These are phyloP conservation scores for Ictalurus punctatus DNA, from an alignment of 2,113 vertebrate genomes.

Conservation along the genomic window DNA sequence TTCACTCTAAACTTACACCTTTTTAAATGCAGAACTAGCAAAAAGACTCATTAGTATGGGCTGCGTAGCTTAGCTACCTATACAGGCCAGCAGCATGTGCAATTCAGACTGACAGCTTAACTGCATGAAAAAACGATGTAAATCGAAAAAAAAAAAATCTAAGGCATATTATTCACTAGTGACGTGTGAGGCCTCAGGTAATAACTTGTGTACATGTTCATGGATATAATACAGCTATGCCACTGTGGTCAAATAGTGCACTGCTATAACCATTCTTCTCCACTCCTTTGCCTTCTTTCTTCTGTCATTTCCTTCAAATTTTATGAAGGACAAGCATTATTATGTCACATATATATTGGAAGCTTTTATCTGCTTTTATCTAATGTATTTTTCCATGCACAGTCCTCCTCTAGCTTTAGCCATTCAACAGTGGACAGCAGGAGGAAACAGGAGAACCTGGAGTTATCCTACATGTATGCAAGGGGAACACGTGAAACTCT, in stretches of 20 bases:
- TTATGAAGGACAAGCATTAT: background rate
- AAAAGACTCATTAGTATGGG: background rate
- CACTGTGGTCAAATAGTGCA: background rate
- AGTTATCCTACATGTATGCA: background rate
- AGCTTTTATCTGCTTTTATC: background rate
- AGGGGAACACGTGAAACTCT: background rate
- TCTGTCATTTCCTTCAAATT: background rate
- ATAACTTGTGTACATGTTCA: conserved; percentile 46
- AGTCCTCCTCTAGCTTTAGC: background rate
- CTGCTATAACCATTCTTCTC: background rate
- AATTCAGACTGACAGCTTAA: conserved; percentile 46
- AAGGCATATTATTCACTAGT: conserved; percentile 42
- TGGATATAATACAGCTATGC: background rate
- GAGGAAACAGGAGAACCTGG: too few species aligned
- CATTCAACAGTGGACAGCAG: background rate
- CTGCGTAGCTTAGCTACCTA: background rate
- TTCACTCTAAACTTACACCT: background rate
- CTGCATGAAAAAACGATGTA: conserved; percentile 41
- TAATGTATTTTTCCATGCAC: background rate
- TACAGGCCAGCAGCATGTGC: conserved; percentile 25
- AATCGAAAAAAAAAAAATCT: conserved; percentile 3
- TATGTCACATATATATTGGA: background rate
- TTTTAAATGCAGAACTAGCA: background rate
- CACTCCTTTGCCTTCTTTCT: background rate
- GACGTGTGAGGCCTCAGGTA: conserved; percentile 36